A percentile compares a stretch with the other conserved stretches of the same genome.
Evolutionary conservation across 2,888 invertebrate genomes (phyloP).

Genomic region (Liposcelis brunnea): DNA sequence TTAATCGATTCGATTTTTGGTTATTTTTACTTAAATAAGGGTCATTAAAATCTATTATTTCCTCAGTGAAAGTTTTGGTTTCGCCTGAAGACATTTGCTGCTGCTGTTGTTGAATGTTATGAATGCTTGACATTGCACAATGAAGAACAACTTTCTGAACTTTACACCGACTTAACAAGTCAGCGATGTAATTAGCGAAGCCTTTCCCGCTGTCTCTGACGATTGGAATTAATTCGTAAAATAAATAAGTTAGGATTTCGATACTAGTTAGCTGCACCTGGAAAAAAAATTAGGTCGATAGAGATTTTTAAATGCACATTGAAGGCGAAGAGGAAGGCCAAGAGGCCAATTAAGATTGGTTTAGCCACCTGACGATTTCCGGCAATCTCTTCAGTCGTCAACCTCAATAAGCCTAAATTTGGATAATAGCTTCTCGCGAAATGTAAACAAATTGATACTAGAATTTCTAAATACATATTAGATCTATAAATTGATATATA

Average conservation of each 20-base stretch:
- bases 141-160: conserved; percentile 70
- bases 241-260: conserved; percentile 52
- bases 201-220: conserved; percentile 60
- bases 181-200: conserved; percentile 57
- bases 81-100: conserved; percentile 10
- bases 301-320: neutral
- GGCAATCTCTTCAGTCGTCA: conserved; percentile 47
- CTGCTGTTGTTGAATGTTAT: conserved; percentile 22
- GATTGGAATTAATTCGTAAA: conserved; percentile 52
- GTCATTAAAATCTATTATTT: conserved; percentile 56
- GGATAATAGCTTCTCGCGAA: conserved; percentile 66
- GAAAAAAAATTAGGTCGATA: conserved; percentile 10
- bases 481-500: conserved; percentile 51
- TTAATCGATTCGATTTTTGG: conserved; percentile 29
- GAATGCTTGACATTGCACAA: conserved; percentile 58
- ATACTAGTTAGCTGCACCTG: conserved; percentile 58
- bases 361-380: conserved; percentile 54
- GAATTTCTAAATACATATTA: conserved; percentile 64
- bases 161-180: conserved; percentile 56
- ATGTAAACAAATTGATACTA: conserved; percentile 58
- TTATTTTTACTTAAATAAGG: conserved; percentile 36
- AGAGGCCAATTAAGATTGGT: too few species aligned
- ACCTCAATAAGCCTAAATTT: conserved; percentile 45
- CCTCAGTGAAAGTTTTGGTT: conserved; percentile 46
- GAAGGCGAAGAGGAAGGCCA: too few species aligned